phyloP scores from a whole-genome alignment of 2,888 invertebrate genomes.

The Drosophila falleni region DNA sequence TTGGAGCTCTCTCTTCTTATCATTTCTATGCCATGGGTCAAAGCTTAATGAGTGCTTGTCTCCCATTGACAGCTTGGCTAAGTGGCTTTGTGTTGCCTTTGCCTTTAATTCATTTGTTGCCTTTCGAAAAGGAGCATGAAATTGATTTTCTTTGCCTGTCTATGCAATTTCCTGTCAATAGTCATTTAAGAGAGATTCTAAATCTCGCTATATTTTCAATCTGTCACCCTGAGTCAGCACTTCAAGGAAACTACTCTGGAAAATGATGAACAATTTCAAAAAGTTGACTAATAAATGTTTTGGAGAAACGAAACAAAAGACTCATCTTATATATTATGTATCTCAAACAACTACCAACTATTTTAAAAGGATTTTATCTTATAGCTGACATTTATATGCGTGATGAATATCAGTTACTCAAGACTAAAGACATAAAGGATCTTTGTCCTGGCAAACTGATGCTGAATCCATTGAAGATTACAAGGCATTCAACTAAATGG shows the following conservation, averaged over 20 bases:
- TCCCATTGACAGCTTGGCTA: conserved; percentile 68
- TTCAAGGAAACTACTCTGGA: background rate
- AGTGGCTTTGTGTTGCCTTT: conserved; percentile 59
- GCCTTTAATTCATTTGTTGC: conserved; percentile 50
- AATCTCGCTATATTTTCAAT: conserved; percentile 30
- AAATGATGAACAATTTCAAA: too few species aligned
- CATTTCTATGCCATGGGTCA: conserved; percentile 64
- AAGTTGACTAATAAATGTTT: conserved; percentile 1
- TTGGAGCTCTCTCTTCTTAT: conserved; percentile 54
- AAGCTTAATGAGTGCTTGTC: conserved; percentile 75
- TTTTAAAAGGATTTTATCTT: conserved; percentile 11
- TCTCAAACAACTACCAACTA: conserved; percentile 6
- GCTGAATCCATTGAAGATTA: conserved; percentile 21
- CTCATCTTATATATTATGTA: conserved; percentile 1
- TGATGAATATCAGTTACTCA: conserved; percentile 24
- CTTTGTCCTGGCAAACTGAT: background rate
- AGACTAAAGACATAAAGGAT: conserved; percentile 7
- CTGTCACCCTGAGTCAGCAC: conserved; percentile 35
- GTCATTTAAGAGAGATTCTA: conserved; percentile 11
- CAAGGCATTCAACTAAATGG: conserved; percentile 35
- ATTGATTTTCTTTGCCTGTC: conserved; percentile 55
- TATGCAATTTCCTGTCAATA: conserved; percentile 23
- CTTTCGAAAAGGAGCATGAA: conserved; percentile 40
- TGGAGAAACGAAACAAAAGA: background rate
- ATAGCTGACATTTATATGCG: conserved; percentile 21